Base-by-base conservation (phyloP, 2,113 vertebrate species). In the Microcebus ravelobensis region DNA sequence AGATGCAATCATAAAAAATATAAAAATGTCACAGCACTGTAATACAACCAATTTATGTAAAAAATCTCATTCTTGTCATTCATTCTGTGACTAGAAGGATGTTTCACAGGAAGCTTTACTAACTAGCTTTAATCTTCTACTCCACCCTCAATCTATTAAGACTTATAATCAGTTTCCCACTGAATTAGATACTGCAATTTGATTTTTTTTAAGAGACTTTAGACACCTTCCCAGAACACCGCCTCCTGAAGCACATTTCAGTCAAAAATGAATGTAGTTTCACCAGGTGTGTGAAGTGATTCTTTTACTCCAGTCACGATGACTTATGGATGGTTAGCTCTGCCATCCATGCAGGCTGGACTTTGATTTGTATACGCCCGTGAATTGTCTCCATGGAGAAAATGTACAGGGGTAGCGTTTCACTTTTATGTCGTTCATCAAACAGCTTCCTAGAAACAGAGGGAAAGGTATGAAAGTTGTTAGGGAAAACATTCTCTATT, bases 371-470 rank as follows among this genome's bases (percentile, higher is more conserved):
- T 90, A 70, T 25, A 39, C 0, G 3, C 63, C 45, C 20, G 3
- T 70, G 87, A 83, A 74, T 86, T 45, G 57, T 97, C 83, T 95
- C 95, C 14, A 3, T 12, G 17, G 76, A 87, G 74, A 83, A 96
- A 93, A 95, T 90, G 52, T 74, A 71, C 88, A 68, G 61, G 86
- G 65, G 27, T 68, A 95, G 94, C 96, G 89, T 90, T 96, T 92
- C 87, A 70, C 92, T 96, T 96, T 93, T 95, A 95, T 97, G 92
- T 95, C 80, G 65, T 88, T 81, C 95, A 87, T 97, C 96, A 92
- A 92, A 94, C 34, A 81, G 79, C 74, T 91, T 95, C 92, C 57
- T 31, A 9, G 34, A 79, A 63, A 95, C 84, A 63, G 90, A 76
- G 25, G n/a, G 52, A 87, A 77, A 79, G 23, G 34, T 55, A 76